Evolutionary conservation across 2,888 invertebrate species (phyloP).

Genomic region (Lasioglossum calceatum): DNA sequence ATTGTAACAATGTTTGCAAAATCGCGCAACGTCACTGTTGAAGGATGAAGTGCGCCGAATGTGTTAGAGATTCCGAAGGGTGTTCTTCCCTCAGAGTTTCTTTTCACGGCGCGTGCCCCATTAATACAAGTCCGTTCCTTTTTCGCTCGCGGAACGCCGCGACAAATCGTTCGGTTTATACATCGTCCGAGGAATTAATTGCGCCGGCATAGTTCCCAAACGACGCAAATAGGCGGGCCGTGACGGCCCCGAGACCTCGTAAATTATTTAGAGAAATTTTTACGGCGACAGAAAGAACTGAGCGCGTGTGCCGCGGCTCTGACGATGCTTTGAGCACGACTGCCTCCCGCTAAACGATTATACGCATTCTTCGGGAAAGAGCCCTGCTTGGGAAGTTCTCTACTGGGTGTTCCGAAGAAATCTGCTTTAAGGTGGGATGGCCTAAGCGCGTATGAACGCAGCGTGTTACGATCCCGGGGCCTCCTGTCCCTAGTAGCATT

Average conservation of each 20-base stretch:
- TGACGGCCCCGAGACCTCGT: conserved; percentile 24
- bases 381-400: neutral
- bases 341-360: neutral
- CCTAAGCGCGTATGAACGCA: too few relatives aligned
- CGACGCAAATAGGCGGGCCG: conserved; percentile 50
- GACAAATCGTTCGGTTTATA: conserved; percentile 58
- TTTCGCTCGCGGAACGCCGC: conserved; percentile 49
- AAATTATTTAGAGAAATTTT: conserved; percentile 45
- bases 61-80: neutral
- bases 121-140: conserved; percentile 44
- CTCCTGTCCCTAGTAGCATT: too few relatives aligned
- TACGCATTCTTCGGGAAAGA: conserved; percentile 2
- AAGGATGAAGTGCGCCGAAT: neutral
- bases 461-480: too few relatives aligned
- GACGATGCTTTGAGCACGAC: neutral
- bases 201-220: conserved; percentile 29
- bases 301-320: neutral
- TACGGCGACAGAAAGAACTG: conserved; percentile 3
- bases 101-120: neutral
- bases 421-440: neutral
- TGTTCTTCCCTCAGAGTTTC: neutral
- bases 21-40: neutral
- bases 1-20: neutral
- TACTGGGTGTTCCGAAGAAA: neutral
- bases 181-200: conserved; percentile 55